Evolutionary conservation across 2,888 invertebrate genomes (phyloP).

Genomic region (Nebria brevicollis): DNA sequence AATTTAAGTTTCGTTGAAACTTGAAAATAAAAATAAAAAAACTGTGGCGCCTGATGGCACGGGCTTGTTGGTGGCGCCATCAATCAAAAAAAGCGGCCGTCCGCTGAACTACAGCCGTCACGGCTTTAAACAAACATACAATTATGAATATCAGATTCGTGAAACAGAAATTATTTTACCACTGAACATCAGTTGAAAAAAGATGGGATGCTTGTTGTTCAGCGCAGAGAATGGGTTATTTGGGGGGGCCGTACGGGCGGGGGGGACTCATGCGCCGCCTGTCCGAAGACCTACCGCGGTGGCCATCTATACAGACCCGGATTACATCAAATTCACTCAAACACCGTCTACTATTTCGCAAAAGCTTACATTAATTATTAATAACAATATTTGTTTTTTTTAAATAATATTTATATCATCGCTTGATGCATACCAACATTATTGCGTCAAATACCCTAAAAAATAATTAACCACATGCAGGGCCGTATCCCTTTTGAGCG

Average conservation of each 20-base stretch:
- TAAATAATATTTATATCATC: constrained; percentile 16
- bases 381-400: too few species aligned
- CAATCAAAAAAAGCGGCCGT: constrained; percentile 20
- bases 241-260: not conserved
- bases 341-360: too few species aligned
- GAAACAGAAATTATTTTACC: not conserved
- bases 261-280: not conserved
- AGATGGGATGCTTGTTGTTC: not conserved
- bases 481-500: constrained; percentile 46
- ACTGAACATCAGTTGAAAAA: not conserved
- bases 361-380: too few species aligned
- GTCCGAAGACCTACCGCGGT: constrained; percentile 1
- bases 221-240: not conserved
- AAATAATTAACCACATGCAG: constrained; percentile 49
- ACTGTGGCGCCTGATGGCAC: constrained; percentile 56
- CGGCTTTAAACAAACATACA: constrained; percentile 65
- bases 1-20: not conserved
- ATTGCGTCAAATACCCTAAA: constrained; percentile 39
- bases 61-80: constrained; percentile 62
- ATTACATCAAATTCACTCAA: not conserved
- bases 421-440: constrained; percentile 19
- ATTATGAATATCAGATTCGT: constrained; percentile 61
- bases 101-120: constrained; percentile 52
- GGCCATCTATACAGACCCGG: not conserved
- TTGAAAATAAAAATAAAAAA: not conserved